Evolutionary conservation across 2,888 invertebrate species (phyloP).

Genomic region (Netelia inedita): DNA sequence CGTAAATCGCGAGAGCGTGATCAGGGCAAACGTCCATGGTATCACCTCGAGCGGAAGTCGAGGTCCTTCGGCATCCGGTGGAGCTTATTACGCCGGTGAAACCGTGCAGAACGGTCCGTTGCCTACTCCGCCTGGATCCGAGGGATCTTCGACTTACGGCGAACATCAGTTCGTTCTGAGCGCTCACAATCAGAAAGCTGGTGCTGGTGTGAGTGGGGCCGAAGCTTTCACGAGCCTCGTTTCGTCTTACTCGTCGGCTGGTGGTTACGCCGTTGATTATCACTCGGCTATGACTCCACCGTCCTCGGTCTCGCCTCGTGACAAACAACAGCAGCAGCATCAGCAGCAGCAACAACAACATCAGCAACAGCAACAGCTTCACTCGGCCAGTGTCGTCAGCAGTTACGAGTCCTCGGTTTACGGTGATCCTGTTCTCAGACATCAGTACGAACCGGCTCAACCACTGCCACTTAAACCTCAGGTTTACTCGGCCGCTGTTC

Average conservation of each 20-base stretch:
- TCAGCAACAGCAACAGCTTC: conserved; percentile 82
- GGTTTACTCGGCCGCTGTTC: conserved; percentile 90
- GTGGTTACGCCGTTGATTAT: conserved; percentile 91
- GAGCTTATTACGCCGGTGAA: conserved; percentile 81
- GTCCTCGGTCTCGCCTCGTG: conserved; percentile 97
- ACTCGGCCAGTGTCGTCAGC: conserved; percentile 87
- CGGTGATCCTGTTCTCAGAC: conserved; percentile 84
- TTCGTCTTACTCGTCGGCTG: conserved; percentile 86
- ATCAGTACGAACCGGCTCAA: conserved; percentile 87
- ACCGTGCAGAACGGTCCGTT: conserved; percentile 90
- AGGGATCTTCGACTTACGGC: conserved; percentile 91
- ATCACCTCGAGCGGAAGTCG: conserved; percentile 85
- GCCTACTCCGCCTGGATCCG: conserved; percentile 96
- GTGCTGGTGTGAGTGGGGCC: conserved; percentile 79
- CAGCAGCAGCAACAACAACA: conserved; percentile 85
- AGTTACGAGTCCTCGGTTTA: conserved; percentile 88
- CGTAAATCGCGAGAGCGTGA: conserved; percentile 96
- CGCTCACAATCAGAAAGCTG: conserved; percentile 82
- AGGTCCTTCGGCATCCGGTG: conserved; percentile 77
- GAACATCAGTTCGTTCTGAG: conserved; percentile 88
- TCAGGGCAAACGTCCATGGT: conserved; percentile 93
- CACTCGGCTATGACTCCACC: conserved; percentile 98
- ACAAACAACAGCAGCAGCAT: conserved; percentile 89
- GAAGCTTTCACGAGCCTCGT: conserved; percentile 88
- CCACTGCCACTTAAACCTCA: conserved; percentile 95